Evolutionary conservation across 1,140 invertebrate genomes (phyloP).

Genomic region (Penaeus japonicus): DNA sequence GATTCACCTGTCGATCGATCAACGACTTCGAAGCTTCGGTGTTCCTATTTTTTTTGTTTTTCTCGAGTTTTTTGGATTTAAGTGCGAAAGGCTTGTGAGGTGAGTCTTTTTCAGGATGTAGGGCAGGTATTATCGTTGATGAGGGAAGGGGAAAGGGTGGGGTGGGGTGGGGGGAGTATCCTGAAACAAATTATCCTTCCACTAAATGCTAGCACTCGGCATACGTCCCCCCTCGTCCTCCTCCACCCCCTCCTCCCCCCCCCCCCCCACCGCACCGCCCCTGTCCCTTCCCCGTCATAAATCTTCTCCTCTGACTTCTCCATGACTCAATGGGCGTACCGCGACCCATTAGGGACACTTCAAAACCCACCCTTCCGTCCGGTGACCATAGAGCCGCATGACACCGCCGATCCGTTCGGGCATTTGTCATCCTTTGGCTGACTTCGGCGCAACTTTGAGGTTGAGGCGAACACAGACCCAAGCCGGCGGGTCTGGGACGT

Average conservation of each 20-base stretch:
- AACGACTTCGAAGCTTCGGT: no score
- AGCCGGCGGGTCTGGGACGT: background rate
- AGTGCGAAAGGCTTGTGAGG: no score
- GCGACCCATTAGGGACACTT: background rate
- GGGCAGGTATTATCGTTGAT: background rate
- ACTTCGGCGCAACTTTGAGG: constrained; percentile 52
- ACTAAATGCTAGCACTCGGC: constrained; percentile 55
- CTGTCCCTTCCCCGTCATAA: constrained; percentile 15
- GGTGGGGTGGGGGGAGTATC: background rate
- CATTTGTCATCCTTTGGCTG: constrained; percentile 49
- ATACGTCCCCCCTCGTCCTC: constrained; percentile 45
- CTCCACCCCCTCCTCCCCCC: no score
- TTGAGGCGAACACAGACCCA: constrained; percentile 38
- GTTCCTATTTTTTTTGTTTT: no score
- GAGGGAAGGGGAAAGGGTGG: background rate
- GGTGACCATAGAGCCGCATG: constrained; percentile 2
- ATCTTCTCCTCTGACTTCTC: constrained; percentile 47
- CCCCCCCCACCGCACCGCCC: no score
- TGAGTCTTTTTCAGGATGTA: background rate
- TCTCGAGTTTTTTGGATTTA: no score
- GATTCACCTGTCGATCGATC: background rate
- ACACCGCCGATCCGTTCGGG: background rate
- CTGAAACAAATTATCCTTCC: constrained; percentile 52
- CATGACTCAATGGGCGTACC: constrained; percentile 36
- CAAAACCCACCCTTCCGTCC: constrained; percentile 29